These are phyloP conservation scores for Montipora efflorescens DNA, from an alignment of 64 coral and sea anemone species.

Conservation along the genomic window DNA sequence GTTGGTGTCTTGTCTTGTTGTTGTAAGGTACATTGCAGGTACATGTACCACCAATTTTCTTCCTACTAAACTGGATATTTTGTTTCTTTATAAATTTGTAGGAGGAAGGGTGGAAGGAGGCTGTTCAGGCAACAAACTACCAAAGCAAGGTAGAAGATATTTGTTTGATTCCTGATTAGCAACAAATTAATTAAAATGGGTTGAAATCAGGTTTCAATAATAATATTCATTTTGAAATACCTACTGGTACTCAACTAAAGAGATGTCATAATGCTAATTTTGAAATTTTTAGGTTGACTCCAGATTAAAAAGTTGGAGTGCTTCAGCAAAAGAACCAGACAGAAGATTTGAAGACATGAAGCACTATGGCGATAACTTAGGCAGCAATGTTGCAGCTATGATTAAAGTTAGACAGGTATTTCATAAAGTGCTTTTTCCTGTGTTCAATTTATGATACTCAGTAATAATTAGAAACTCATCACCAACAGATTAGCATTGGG, in stretches of 20 bases:
- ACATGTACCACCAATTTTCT: no score
- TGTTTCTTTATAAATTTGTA: background rate
- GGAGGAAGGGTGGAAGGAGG: slow-evolving; percentile 98
- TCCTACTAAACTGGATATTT: background rate
- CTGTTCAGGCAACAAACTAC: slow-evolving; percentile 83
- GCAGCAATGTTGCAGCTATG: slow-evolving; percentile 87
- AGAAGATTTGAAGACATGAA: slow-evolving; percentile 98
- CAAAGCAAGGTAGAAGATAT: slow-evolving; percentile 76
- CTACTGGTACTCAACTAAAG: background rate
- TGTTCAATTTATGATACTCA: background rate
- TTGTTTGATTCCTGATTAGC: background rate
- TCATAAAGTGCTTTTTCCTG: background rate
- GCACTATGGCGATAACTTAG: slow-evolving; percentile 92
- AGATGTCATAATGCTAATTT: background rate
- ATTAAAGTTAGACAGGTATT: slow-evolving; percentile 98
- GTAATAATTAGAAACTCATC: no score
- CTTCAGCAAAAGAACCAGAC: slow-evolving; percentile 93
- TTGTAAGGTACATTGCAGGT: no score
- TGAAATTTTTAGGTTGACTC: slow-evolving; percentile 85
- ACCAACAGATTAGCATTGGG: no score
- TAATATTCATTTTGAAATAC: no score
- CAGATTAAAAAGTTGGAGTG: slow-evolving; percentile 93
- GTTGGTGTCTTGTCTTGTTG: no score
- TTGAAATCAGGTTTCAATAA: no score
- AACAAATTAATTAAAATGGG: background rate